Percentiles rank a stretch among this genome's conserved stretches.
Evolutionary conservation across 92 coral and sea anemone genomes (phyloP).

Genomic region (Phenganax marumi): DNA sequence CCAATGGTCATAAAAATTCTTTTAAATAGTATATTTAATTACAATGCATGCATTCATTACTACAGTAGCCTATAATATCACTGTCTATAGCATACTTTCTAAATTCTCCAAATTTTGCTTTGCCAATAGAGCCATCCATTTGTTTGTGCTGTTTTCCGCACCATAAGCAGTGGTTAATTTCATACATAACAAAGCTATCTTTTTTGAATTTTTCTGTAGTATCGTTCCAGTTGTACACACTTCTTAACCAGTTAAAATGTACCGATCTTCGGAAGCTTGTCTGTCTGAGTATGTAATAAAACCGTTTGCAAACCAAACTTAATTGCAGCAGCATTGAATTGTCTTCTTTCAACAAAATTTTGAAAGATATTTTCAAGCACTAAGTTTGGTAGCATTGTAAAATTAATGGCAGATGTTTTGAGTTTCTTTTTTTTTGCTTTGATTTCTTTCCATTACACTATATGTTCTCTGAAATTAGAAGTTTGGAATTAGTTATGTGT

Average conservation of each 20-base stretch:
- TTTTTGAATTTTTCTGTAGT: not conserved
- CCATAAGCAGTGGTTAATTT: not conserved
- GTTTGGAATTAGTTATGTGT: not conserved
- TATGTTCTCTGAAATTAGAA: not conserved
- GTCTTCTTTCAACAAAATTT: not conserved
- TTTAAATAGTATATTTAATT: no score
- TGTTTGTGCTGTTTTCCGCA: not conserved
- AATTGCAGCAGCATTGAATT: not conserved
- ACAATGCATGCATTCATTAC: not conserved
- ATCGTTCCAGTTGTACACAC: not conserved
- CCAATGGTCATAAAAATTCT: no score
- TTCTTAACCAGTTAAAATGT: not conserved
- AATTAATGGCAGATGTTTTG: not conserved
- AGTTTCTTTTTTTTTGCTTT: not conserved
- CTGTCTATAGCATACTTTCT: not conserved
- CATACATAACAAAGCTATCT: not conserved
- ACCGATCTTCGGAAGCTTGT: not conserved
- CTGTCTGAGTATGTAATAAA: not conserved
- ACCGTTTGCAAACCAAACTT: not conserved
- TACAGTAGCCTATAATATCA: not conserved
- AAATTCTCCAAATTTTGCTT: not conserved
- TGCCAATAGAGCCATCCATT: slow-evolving; percentile 1
- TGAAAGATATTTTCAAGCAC: not conserved
- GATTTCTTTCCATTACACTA: not conserved
- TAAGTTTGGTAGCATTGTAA: not conserved